These are phyloP conservation scores for Psittacula cyanocephala DNA, from an alignment of 2,113 vertebrate species.

Conservation along the genomic window DNA sequence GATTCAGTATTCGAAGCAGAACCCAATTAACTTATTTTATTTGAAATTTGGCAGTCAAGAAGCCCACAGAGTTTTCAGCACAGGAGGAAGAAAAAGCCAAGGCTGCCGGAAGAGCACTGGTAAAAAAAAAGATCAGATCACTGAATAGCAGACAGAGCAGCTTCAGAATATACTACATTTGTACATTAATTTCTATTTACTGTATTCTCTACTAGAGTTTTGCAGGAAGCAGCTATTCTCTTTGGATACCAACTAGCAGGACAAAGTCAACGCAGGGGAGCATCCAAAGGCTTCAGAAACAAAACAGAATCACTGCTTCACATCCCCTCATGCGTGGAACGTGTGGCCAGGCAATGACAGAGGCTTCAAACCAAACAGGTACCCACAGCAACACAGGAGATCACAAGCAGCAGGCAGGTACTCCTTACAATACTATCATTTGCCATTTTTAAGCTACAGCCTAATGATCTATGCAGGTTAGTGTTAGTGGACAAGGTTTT, in stretches of 20 bases:
- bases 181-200: background rate
- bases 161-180: too few species aligned
- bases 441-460: background rate
- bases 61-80: background rate
- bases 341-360: background rate
- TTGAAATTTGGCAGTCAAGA: background rate
- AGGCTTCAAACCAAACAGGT: background rate
- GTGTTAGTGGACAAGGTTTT: background rate
- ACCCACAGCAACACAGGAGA: background rate
- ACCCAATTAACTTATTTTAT: background rate
- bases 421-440: background rate
- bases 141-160: background rate
- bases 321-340: accelerated
- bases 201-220: background rate
- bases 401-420: background rate
- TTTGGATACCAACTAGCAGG: background rate
- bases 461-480: background rate
- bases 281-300: background rate
- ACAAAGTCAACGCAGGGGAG: background rate
- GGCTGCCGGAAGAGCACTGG: background rate
- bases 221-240: background rate
- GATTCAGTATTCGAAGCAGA: background rate
- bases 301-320: background rate
- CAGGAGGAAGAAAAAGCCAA: background rate
- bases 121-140: background rate